A percentile compares a stretch with the other conserved stretches of the same genome.
phyloP scores from a whole-genome alignment of 2,888 invertebrate species.

The Agrochola litura region DNA sequence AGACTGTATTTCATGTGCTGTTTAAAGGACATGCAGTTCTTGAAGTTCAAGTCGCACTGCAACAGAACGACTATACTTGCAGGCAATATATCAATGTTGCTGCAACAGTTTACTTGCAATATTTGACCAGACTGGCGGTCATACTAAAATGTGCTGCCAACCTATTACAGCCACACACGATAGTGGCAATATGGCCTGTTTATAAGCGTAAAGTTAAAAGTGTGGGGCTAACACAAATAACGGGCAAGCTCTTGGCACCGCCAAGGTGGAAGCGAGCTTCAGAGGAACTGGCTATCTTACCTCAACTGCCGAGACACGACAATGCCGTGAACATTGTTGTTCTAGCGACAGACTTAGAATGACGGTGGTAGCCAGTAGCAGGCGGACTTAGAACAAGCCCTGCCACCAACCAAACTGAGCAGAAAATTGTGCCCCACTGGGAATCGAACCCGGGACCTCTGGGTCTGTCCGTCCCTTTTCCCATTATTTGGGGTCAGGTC shows the following conservation, averaged over 20 bases:
- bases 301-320: too few relatives aligned
- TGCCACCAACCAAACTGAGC: too few relatives aligned
- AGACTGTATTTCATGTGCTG: constrained; percentile 86
- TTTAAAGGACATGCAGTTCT: constrained; percentile 83
- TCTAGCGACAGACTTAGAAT: too few relatives aligned
- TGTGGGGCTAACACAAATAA: neutral
- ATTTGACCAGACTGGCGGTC: neutral
- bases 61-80: constrained; percentile 35
- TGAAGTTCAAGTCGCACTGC: constrained; percentile 87
- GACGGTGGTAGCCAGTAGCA: too few relatives aligned
- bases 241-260: too few relatives aligned
- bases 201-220: neutral
- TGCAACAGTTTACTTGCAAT: neutral
- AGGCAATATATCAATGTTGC: neutral
- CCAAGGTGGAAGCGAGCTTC: too few relatives aligned
- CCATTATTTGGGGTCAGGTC: too few relatives aligned
- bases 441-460: too few relatives aligned
- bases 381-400: too few relatives aligned
- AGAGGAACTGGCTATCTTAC: too few relatives aligned
- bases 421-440: too few relatives aligned
- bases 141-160: neutral
- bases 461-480: neutral
- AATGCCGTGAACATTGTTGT: too few relatives aligned
- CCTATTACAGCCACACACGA: neutral
- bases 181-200: neutral